Evolutionary conservation across 2,113 vertebrate species (phyloP), one percentile per base, ranked within the genome.

Genomic region (Herpetotheres cachinnans): DNA sequence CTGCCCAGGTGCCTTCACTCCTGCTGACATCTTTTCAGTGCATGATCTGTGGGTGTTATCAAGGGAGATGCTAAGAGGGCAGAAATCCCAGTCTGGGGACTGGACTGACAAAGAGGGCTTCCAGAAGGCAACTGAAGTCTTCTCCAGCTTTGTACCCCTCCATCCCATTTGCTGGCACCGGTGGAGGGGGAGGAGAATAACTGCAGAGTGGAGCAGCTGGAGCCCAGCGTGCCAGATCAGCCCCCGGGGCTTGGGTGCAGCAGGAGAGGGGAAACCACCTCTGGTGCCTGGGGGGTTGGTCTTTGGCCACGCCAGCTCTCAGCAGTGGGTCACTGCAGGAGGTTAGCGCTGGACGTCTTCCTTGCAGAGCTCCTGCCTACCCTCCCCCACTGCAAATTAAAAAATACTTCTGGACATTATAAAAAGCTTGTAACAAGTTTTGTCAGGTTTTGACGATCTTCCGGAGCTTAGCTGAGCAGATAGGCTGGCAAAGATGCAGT

Each of bases 221-320:
- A 72, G 59, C 11, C 0, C 1, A 44, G 13, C 0, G 0, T 63
- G 36, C 34, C 47, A 55, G 14, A 11, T 36, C 2, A 8, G n/a
- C 29, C 38, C 27, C 6, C 0, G 1, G 36, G 32, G 8, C 34
- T 52, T 0, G 6, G 32, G 58, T 18, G 22, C 46, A 90, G 20
- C 36, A 62, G 27, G 29, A 49, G 67, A 58, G 25, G 14, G 38
- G 2, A 25, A 76, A 29, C 7, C 34, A 65, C 21, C 42, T 29
- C 38, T 22, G 7, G 14, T 56, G 7, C 44, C 49, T 4, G 4
- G 29, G 4, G 30, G 3, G 10, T 44, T 7, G 2, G 3, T 50
- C 58, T 82, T 63, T 13, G 49, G 13, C 50, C 62, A 29, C 2
- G 0, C 15, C 3, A 3, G 21, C 36, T 54, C 25, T 15, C 1